phyloP scores from a whole-genome alignment of 2,113 vertebrate genomes.

The Saccopteryx bilineata region DNA sequence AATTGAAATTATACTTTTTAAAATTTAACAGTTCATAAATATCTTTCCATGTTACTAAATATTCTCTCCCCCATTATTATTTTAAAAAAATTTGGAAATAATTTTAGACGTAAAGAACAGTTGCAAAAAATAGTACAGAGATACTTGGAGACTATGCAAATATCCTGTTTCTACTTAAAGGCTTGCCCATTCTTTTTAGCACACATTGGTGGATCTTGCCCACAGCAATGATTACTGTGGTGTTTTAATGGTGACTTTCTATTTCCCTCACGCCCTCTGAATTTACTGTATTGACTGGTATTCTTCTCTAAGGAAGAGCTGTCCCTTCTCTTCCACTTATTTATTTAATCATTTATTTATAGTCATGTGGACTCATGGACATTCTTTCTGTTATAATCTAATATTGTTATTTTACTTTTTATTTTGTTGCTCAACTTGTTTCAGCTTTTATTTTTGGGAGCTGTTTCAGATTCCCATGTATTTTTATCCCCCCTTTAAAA shows the following conservation, averaged over 20 bases:
- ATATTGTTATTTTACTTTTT: background rate
- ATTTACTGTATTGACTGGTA: background rate
- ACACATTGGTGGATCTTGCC: background rate
- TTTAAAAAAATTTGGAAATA: background rate
- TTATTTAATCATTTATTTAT: constrained; percentile 6
- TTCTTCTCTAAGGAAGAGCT: background rate
- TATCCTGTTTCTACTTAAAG: background rate
- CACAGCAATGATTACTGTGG: background rate
- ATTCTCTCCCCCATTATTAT: background rate
- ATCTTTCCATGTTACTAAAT: background rate
- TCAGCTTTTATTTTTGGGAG: background rate
- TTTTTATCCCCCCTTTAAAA: background rate
- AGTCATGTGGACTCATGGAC: background rate
- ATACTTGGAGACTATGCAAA: background rate
- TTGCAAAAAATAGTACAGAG: background rate
- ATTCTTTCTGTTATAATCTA: constrained; percentile 24
- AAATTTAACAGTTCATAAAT: background rate
- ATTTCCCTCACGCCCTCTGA: background rate
- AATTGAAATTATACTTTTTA: background rate
- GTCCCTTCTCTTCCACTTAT: background rate
- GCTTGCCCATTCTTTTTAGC: background rate
- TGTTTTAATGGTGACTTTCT: background rate
- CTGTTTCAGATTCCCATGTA: background rate
- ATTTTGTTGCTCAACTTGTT: constrained; percentile 28
- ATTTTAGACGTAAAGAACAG: constrained; percentile 20